phyloP scores from a whole-genome alignment of 2,797 vertebrate species.

The Vipera ursinii region DNA sequence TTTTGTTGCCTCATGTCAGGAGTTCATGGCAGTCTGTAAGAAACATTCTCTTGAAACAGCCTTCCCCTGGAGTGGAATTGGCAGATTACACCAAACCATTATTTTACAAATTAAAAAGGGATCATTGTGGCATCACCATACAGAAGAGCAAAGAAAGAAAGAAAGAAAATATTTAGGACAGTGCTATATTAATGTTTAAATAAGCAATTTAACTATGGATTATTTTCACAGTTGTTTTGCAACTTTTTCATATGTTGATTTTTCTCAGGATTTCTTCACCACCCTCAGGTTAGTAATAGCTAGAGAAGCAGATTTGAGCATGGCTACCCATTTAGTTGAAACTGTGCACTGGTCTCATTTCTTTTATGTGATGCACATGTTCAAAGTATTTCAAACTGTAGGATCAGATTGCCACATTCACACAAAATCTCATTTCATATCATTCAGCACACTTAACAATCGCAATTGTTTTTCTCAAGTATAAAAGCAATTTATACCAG shows the following conservation, averaged over 20 bases:
- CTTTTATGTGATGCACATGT: too few species aligned
- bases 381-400: not conserved
- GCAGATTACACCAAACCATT: conserved; percentile 51
- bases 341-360: not conserved
- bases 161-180: conserved; percentile 45
- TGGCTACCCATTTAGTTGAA: not conserved
- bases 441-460: not conserved
- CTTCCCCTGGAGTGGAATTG: conserved; percentile 35
- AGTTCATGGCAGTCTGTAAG: conserved; percentile 18
- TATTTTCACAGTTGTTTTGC: not conserved
- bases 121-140: conserved; percentile 42
- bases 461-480: not conserved
- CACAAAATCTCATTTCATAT: not conserved
- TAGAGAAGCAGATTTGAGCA: not conserved
- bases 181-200: conserved; percentile 35
- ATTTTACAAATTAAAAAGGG: conserved; percentile 56
- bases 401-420: not conserved
- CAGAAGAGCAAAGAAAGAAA: conserved; percentile 37
- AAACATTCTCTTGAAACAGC: conserved; percentile 29
- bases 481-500: not conserved
- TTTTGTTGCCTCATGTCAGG: conserved; percentile 36
- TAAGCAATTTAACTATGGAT: conserved; percentile 10
- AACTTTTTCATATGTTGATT: not conserved
- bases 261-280: not conserved
- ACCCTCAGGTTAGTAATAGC: not conserved